Evolutionary conservation across 2,797 vertebrate genomes (phyloP).

Genomic region (Ctenosaura bakeri): DNA sequence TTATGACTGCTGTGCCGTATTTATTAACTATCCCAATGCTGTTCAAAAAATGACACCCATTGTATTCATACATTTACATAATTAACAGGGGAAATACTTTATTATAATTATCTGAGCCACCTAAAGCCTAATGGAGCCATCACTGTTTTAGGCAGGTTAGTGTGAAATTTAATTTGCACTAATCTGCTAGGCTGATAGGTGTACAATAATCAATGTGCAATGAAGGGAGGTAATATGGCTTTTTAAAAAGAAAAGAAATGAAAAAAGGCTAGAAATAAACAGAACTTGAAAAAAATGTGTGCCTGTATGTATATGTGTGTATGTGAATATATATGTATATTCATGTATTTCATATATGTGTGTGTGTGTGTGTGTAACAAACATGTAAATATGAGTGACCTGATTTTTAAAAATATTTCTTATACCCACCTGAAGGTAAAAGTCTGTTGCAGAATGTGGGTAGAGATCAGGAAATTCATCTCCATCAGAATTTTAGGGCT

Average conservation of each 20-base stretch:
- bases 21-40: slow-evolving; percentile 58
- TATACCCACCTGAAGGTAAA: not conserved
- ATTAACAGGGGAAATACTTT: slow-evolving; percentile 53
- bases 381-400: not conserved
- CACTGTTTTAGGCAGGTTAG: slow-evolving; percentile 36
- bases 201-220: slow-evolving; percentile 60
- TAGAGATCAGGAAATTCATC: not conserved
- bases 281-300: slow-evolving; percentile 19
- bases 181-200: slow-evolving; percentile 48
- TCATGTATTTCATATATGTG: no score
- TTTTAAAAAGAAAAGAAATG: slow-evolving; percentile 4
- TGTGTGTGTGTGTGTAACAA: no score
- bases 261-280: slow-evolving; percentile 40
- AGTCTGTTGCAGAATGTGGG: not conserved
- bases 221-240: slow-evolving; percentile 48
- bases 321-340: no score
- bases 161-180: slow-evolving; percentile 50
- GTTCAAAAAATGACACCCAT: slow-evolving; percentile 45
- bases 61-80: slow-evolving; percentile 21
- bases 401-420: not conserved
- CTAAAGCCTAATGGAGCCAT: slow-evolving; percentile 56
- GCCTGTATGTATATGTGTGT: not conserved
- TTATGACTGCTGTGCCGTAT: slow-evolving; percentile 27
- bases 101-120: slow-evolving; percentile 45
- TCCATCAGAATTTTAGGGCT: not conserved